Conservation (phyloP, 2,113 vertebrate species). For the Ceyx melanurus region DNA sequence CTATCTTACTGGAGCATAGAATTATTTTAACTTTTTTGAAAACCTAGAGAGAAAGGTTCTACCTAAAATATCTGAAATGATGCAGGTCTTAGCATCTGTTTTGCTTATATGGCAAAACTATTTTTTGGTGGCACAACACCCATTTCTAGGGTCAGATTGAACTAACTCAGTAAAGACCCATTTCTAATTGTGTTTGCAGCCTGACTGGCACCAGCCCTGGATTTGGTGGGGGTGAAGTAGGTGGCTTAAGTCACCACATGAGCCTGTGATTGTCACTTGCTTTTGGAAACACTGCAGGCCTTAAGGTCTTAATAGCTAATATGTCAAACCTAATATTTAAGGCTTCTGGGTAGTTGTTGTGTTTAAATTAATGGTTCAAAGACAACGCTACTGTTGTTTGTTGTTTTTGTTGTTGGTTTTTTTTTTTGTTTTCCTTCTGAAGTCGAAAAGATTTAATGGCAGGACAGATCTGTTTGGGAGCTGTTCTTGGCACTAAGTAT, state of each 20-base stretch:
- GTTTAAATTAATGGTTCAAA: not conserved
- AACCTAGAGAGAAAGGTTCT: not conserved
- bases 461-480: not conserved
- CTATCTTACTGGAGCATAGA: not conserved
- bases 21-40: not conserved
- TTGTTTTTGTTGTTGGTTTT: not conserved
- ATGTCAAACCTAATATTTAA: not conserved
- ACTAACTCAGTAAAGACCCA: not conserved
- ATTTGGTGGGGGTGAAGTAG: not conserved
- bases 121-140: not conserved
- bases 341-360: not conserved
- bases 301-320: not conserved
- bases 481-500: accelerated
- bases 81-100: not conserved
- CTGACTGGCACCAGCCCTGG: not conserved
- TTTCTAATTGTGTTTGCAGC: not conserved
- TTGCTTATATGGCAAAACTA: not conserved
- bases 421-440: not conserved
- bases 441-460: not conserved
- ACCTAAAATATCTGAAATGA: not conserved
- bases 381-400: too few relatives aligned
- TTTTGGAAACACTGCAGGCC: not conserved
- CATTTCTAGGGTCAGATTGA: accelerated
- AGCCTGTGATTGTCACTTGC: not conserved
- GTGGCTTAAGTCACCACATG: accelerated